Conservation (phyloP, 2,113 vertebrate species). For the Bubo bubo region DNA sequence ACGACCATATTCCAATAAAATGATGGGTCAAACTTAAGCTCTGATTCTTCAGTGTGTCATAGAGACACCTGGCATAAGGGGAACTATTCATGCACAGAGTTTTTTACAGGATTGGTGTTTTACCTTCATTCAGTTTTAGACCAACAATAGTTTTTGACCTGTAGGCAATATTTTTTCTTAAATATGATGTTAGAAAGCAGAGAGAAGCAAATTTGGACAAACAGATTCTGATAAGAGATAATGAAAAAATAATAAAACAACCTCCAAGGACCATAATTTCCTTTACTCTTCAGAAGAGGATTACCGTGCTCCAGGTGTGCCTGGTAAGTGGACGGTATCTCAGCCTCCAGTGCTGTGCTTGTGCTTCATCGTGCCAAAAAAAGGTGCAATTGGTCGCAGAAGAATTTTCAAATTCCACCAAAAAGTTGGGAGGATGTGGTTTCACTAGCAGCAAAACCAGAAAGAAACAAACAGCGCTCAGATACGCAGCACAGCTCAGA, state of each 20-base stretch:
- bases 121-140: background rate
- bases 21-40: background rate
- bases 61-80: background rate
- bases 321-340: conserved; percentile 20
- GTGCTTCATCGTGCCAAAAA: background rate
- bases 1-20: fast-evolving
- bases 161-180: background rate
- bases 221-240: background rate
- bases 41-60: too few relatives aligned
- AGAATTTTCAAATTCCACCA: conserved; percentile 44
- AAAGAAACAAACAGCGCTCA: background rate
- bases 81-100: fast-evolving
- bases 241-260: background rate
- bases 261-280: fast-evolving
- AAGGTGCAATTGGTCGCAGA: conserved; percentile 47
- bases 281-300: fast-evolving
- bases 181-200: background rate
- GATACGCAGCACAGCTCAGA: fast-evolving
- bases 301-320: conserved; percentile 72
- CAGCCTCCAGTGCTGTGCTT: conserved; percentile 39
- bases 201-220: background rate
- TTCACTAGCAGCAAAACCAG: conserved; percentile 62
- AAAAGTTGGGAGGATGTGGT: conserved; percentile 68
- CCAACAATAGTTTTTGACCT: fast-evolving
- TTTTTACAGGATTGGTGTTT: background rate